Evolutionary conservation across 2,113 vertebrate species (phyloP).

Genomic region (Pituophis catenifer): DNA sequence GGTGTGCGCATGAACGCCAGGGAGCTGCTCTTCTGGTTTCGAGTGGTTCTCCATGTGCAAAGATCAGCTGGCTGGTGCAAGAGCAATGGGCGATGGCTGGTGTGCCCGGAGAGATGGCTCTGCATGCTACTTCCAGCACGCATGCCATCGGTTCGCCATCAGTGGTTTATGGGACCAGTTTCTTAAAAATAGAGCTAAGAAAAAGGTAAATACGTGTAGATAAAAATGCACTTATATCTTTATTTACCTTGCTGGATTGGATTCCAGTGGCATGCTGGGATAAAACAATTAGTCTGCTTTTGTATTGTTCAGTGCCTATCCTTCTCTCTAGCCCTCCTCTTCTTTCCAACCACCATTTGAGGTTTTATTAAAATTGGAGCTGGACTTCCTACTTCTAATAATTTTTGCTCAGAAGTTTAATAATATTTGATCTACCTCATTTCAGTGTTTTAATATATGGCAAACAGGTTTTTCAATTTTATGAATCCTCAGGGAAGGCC

Average conservation of each 20-base stretch:
- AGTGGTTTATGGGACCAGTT: background rate
- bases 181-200: background rate
- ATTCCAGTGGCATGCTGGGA: background rate
- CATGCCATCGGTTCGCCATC: no score
- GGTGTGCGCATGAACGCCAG: no score
- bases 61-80: no score
- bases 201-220: background rate
- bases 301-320: background rate
- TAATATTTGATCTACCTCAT: slow-evolving; percentile 41
- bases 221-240: background rate
- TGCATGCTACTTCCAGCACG: no score
- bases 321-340: background rate
- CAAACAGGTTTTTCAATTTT: slow-evolving; percentile 25
- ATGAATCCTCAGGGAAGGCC: slow-evolving; percentile 43
- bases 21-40: no score
- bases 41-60: no score
- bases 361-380: slow-evolving; percentile 9
- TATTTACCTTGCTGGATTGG: background rate
- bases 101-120: no score
- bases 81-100: no score
- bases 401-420: slow-evolving; percentile 31
- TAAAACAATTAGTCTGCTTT: background rate
- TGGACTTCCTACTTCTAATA: slow-evolving; percentile 47
- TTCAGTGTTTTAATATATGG: slow-evolving; percentile 20
- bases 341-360: slow-evolving; percentile 10